Conservation (phyloP, 2,888 invertebrate species). For the Megalurothrips usitatus region DNA sequence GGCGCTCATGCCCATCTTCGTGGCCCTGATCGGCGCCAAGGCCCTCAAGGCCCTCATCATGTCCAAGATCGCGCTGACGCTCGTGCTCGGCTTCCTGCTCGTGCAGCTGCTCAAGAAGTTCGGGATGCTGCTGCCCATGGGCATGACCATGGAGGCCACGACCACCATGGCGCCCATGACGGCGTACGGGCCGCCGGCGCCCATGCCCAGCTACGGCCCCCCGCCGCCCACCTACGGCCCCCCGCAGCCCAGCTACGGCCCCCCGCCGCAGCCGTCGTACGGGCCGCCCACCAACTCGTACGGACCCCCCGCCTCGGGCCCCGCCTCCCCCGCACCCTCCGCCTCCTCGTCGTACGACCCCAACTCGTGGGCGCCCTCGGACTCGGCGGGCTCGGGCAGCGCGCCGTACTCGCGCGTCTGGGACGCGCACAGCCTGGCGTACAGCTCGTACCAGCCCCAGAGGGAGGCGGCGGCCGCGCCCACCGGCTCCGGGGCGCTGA, state of each 20-base stretch:
- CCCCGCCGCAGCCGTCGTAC: conserved; percentile 39
- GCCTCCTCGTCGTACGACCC: conserved; percentile 65
- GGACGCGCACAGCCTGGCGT: conserved; percentile 46
- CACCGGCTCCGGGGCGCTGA: neutral
- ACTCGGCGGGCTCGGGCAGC: conserved; percentile 55
- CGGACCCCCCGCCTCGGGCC: conserved; percentile 38
- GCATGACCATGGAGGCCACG: conserved; percentile 45
- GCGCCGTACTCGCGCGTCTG: conserved; percentile 77
- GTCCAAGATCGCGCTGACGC: conserved; percentile 74
- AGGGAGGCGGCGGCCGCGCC: conserved; percentile 54
- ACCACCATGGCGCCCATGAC: conserved; percentile 34
- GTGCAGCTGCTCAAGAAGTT: conserved; percentile 74
- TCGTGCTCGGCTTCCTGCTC: conserved; percentile 76
- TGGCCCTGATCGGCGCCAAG: conserved; percentile 72
- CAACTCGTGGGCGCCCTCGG: conserved; percentile 54
- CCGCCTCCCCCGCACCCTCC: conserved; percentile 49
- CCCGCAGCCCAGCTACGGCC: conserved; percentile 56
- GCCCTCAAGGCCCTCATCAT: conserved; percentile 77
- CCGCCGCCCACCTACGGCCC: conserved; percentile 65
- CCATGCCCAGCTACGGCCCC: conserved; percentile 33
- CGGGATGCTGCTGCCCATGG: conserved; percentile 46
- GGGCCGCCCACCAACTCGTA: conserved; percentile 35
- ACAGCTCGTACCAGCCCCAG: conserved; percentile 49
- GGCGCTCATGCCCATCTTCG: conserved; percentile 75
- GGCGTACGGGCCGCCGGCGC: conserved; percentile 36